Evolutionary conservation across 2,113 vertebrate species (phyloP), one percentile per base, ranked within the genome.

Genomic region (Callithrix jacchus): DNA sequence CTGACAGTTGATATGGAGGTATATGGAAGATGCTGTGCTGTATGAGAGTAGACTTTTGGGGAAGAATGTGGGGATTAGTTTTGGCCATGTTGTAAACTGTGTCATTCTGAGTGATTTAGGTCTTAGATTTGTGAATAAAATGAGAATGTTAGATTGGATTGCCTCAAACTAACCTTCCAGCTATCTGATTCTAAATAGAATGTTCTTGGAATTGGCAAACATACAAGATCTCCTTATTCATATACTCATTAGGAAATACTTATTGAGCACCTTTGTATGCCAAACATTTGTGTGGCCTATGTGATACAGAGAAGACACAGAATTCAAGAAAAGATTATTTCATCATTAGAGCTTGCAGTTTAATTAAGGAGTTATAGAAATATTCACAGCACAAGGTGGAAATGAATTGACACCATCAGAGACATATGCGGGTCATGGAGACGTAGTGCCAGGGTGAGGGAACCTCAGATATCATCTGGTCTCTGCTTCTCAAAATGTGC

Each of bases 131-230:
- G 23, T 30, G 42, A 47, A 61, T 84, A 76, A 94, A 88, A 85
- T 61, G 25, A 73, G 71, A 93, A 21, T 37, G n/a, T 66, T 95
- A 74, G 30, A 45, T 58, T 93, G 37, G 14, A 84, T 73, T 94
- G 14, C 27, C 14, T 84, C 35, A 77, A 79, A n/a, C 1, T 5
- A 74, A 87, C 40, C 13, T 76, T 91, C 5, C 3, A 77, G 71
- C 12, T 92, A 35, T 90, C n/a, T 85, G 83, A 84, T 81, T 93
- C 70, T 79, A 92, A 89, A 68, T 68, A 14, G 5, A 95, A 52
- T 79, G 14, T 79, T 85, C 42, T 88, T 88, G 71, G 80, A 89
- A 76, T 54, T n/a, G 66, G 21, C 18, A 54, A 45, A 21, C 27
- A 82, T 45, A 80, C 3, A 12, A 85, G 20, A 21, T 87, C 80